Conservation (phyloP, 2,797 vertebrate genomes). For the Synaphobranchus kaupii region DNA sequence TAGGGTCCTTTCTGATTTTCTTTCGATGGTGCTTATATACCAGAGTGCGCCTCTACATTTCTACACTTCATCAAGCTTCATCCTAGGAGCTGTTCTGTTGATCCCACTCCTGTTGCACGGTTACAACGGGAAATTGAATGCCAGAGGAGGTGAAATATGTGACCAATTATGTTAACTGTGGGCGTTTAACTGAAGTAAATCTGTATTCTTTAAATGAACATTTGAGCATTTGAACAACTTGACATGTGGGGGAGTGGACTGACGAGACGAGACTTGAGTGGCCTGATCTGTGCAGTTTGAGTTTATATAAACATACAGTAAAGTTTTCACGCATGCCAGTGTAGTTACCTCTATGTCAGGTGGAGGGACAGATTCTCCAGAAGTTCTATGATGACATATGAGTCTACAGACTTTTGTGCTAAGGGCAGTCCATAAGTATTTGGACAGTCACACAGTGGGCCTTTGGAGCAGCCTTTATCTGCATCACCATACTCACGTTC, state of each 20-base stretch:
- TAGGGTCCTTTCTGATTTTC: background rate
- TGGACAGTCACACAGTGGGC: too few species aligned
- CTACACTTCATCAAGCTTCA: background rate
- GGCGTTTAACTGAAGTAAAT: background rate
- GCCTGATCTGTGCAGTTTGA: too few species aligned
- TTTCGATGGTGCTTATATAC: background rate
- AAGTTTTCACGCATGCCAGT: background rate
- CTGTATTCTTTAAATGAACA: background rate
- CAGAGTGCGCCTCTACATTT: background rate
- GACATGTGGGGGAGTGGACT: background rate
- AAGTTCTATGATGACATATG: background rate
- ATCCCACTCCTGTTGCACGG: too few species aligned
- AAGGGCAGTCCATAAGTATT: too few species aligned
- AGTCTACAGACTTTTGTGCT: too few species aligned
- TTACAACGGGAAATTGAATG: too few species aligned
- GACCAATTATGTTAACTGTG: too few species aligned
- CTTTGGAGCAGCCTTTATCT: background rate
- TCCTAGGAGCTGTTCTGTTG: background rate
- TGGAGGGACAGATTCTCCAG: background rate
- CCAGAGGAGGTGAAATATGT: too few species aligned
- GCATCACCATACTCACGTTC: background rate
- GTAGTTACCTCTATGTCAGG: background rate
- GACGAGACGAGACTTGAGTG: background rate
- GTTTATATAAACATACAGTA: too few species aligned
- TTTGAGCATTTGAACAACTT: constrained; percentile 4